Evolutionary conservation across 2,797 vertebrate species (phyloP).

Genomic region (Sandelia bainsii): DNA sequence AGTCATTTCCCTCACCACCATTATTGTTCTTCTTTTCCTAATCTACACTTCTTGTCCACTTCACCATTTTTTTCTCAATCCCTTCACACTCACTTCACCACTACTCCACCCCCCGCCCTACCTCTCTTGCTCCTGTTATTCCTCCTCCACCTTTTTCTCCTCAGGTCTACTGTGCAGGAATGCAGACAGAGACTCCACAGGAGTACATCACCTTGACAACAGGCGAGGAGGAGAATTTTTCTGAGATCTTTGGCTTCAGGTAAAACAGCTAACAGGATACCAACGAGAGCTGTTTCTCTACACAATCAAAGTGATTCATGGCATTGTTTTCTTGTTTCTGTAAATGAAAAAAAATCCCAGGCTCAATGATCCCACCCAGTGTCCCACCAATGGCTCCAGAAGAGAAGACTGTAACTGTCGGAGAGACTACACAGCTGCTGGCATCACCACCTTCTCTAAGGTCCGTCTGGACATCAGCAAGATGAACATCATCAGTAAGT

Average conservation of each 20-base stretch:
- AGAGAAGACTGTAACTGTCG: constrained; percentile 93
- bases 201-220: constrained; percentile 92
- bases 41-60: constrained; percentile 2
- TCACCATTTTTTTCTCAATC: constrained; percentile 1
- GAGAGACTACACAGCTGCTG: constrained; percentile 92
- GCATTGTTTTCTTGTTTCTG: background rate
- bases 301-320: constrained; percentile 34
- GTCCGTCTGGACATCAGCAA: constrained; percentile 92
- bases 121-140: constrained; percentile 20
- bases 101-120: background rate
- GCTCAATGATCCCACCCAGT: constrained; percentile 94
- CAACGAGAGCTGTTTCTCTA: constrained; percentile 37
- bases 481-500: constrained; percentile 97
- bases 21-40: background rate
- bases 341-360: constrained; percentile 78
- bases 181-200: constrained; percentile 91
- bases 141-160: constrained; percentile 29
- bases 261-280: constrained; percentile 74
- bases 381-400: constrained; percentile 92
- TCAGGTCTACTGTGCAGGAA: constrained; percentile 94
- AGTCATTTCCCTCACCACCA: background rate
- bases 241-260: constrained; percentile 97
- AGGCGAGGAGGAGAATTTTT: constrained; percentile 94
- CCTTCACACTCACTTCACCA: constrained; percentile 4
- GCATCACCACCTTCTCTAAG: constrained; percentile 93